These are phyloP conservation scores for Hydractinia symbiolongicarpus DNA, from an alignment of 30 jellyfish, hydroid and myxozoan genomes.

Conservation along the genomic window DNA sequence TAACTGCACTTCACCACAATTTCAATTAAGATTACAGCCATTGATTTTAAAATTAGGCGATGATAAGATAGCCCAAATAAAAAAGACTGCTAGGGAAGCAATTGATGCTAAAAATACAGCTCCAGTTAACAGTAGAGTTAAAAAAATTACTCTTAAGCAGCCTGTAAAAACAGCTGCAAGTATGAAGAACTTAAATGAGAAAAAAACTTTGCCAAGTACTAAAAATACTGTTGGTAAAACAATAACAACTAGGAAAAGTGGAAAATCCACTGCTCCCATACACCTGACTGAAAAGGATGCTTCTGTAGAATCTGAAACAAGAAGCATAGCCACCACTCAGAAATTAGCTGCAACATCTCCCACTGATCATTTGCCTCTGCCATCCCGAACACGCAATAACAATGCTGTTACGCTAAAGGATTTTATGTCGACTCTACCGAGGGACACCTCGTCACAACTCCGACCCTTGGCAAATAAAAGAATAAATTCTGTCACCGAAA, in stretches of 20 bases:
- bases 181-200: not conserved
- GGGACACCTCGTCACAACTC: not conserved
- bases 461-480: not conserved
- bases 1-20: not conserved
- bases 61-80: conserved; percentile 29
- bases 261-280: no score
- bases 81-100: conserved; percentile 33
- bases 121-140: not conserved
- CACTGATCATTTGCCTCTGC: not conserved
- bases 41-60: conserved; percentile 30
- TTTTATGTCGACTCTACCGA: not conserved
- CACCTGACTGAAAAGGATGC: not conserved
- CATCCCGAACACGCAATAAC: conserved; percentile 4
- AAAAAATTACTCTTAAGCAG: not conserved
- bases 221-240: not conserved
- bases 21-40: conserved; percentile 23
- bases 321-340: not conserved
- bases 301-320: not conserved
- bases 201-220: not conserved
- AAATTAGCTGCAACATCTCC: not conserved
- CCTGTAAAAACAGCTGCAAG: not conserved
- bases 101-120: conserved; percentile 20
- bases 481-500: not conserved
- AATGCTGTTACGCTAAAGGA: conserved; percentile 12
- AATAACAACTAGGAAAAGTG: not conserved